These are phyloP conservation scores for Cynodonichthys magdalenae DNA, from an alignment of 2,797 vertebrate species.

Conservation along the genomic window DNA sequence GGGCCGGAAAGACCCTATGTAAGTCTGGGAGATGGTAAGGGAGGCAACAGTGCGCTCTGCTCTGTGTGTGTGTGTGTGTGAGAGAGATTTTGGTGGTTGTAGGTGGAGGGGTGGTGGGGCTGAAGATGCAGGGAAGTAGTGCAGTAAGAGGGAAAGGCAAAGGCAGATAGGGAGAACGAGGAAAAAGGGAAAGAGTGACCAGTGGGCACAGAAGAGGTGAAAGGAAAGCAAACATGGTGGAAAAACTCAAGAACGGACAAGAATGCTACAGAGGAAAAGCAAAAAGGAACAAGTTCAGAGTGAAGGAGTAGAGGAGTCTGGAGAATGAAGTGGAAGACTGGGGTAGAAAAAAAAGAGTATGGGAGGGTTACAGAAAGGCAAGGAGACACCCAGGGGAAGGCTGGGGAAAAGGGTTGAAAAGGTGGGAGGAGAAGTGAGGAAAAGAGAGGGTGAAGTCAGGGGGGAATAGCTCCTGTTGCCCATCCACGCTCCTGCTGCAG, in stretches of 20 bases:
- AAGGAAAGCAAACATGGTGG: constrained; percentile 26
- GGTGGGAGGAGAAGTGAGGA: constrained; percentile 72
- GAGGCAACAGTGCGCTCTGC: constrained; percentile 31
- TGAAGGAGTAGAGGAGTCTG: constrained; percentile 12
- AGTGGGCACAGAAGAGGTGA: constrained; percentile 41
- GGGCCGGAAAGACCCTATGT: constrained; percentile 73
- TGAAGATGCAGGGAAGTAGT: constrained; percentile 24
- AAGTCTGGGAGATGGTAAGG: constrained; percentile 59
- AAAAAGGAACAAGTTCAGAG: constrained; percentile 3
- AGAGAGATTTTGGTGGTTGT: constrained; percentile 4
- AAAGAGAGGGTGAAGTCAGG: constrained; percentile 64
- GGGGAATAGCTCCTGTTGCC: constrained; percentile 69
- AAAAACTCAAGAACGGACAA: constrained; percentile 47
- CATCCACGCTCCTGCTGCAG: constrained; percentile 47
- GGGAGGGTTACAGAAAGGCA: constrained; percentile 43
- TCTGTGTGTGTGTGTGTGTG: constrained; percentile 16
- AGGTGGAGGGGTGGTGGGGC: constrained; percentile 28
- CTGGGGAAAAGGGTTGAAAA: constrained; percentile 69
- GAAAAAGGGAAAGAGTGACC: constrained; percentile 34
- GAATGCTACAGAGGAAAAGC: constrained; percentile 18
- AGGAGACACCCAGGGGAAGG: constrained; percentile 62
- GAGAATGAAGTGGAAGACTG: constrained; percentile 25
- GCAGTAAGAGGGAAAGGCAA: constrained; percentile 39
- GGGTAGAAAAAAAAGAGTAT: constrained; percentile 25
- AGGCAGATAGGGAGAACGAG: constrained; percentile 33